Evolutionary conservation across 2,113 vertebrate genomes (phyloP), one percentile per base, ranked within the genome.

Genomic region (Alosa alosa): DNA sequence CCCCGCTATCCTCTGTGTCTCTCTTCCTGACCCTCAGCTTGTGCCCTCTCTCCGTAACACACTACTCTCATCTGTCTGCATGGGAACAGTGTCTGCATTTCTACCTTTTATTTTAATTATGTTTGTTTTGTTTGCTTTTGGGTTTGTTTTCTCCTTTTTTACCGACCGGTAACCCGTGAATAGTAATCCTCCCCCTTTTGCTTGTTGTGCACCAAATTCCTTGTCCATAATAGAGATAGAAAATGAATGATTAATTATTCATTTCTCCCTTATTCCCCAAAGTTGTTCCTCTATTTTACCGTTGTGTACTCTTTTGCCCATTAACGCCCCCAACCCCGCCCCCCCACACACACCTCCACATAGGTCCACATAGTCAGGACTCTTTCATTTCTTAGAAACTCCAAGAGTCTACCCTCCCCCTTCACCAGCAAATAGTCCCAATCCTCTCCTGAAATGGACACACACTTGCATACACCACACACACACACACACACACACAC

Each of bases 101-200:
- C 75, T 85, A 83, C 86, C 90, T 91, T 89, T 90, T 88, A 88
- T 86, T 91, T 91, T 94, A 85, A 1, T 0, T 46, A 84, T 82
- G 90, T 92, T 91, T 87, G 68, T 86, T 93, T 91, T 83, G 82
- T 84, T 47, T 85, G 25, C 31, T 72, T 72, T 36, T 72, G n/a
- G 25, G 9, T 72, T 72, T 91, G 87, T 72, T 94, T 90, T 87
- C 50, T 83, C 45, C 88, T 2, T 88, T 68, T 86, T 81, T 75
- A 84, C 86, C 64, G 82, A 84, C 86, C 64, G 82, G 68, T 86
- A 72, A 64, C 84, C 86, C 45, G 41, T 83, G 84, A 84, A n/a
- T 31, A 84, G 81, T 86, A 87, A 84, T 83, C 84, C 83, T 83
- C 84, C 68, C 88, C 11, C 83, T 86, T 87, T 81, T 50, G 85